Conservation (phyloP, 2,797 vertebrate species). For the Petrocephalus sullivani region DNA sequence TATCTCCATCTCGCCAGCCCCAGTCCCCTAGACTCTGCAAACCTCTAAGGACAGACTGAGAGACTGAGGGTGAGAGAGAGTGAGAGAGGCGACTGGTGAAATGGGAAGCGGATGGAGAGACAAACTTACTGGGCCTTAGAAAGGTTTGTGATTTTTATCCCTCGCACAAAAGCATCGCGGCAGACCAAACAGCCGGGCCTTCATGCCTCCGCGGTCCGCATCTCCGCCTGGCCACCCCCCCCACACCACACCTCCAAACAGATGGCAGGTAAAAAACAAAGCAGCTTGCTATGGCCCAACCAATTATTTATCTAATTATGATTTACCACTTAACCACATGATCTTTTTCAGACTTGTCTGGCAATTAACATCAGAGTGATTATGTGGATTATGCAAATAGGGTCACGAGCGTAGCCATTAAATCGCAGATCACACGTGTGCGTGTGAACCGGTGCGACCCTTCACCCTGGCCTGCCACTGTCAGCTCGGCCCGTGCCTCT, state of each 20-base stretch:
- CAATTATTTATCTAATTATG: slow-evolving; percentile 98
- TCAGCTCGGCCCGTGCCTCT: background rate
- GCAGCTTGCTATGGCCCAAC: slow-evolving; percentile 92
- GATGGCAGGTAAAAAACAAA: slow-evolving; percentile 79
- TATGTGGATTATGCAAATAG: slow-evolving; percentile 82
- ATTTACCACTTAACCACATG: slow-evolving; percentile 91
- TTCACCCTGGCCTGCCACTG: slow-evolving; percentile 49
- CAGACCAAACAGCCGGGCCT: slow-evolving; percentile 39
- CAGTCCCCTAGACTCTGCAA: slow-evolving; percentile 20
- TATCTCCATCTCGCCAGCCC: slow-evolving; percentile 14
- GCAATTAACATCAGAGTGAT: slow-evolving; percentile 84
- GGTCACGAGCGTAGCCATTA: slow-evolving; percentile 69
- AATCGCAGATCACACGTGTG: slow-evolving; percentile 68
- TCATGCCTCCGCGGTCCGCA: slow-evolving; percentile 29
- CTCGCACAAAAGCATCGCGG: background rate
- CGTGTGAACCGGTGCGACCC: slow-evolving; percentile 41
- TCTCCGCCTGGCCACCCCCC: slow-evolving; percentile 40
- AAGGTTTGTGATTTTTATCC: slow-evolving; percentile 55
- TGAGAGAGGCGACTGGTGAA: slow-evolving; percentile 18
- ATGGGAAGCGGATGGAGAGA: background rate
- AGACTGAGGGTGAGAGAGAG: background rate
- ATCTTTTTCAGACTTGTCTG: slow-evolving; percentile 78
- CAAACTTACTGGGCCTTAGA: slow-evolving; percentile 27
- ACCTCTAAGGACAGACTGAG: slow-evolving; percentile 19
- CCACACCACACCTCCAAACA: slow-evolving; percentile 59